phyloP scores from a whole-genome alignment of 2,113 vertebrate species.

The Lutjanus erythropterus region DNA sequence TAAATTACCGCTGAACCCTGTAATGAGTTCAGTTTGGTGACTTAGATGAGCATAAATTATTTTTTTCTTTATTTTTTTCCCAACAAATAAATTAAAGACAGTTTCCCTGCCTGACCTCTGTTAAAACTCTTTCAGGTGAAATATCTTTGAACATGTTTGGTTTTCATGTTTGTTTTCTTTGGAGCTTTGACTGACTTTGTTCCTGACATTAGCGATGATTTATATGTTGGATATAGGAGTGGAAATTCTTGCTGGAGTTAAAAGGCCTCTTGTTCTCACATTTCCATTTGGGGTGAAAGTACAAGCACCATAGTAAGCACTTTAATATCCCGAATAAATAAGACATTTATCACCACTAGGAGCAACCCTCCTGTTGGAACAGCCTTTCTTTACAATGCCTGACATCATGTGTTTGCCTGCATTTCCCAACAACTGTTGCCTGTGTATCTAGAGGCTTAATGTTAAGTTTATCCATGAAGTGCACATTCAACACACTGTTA shows the following conservation, averaged over 20 bases:
- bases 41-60: neutral
- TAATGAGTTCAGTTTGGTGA: neutral
- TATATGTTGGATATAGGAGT: conserved; percentile 46
- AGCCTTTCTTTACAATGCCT: conserved; percentile 76
- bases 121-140: conserved; percentile 16
- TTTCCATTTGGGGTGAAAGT: conserved; percentile 71
- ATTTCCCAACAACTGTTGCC: conserved; percentile 75
- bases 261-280: conserved; percentile 62
- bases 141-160: conserved; percentile 33
- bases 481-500: conserved; percentile 75
- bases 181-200: conserved; percentile 53
- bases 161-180: conserved; percentile 65
- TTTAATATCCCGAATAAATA: conserved; percentile 73
- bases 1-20: too few relatives aligned
- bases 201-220: conserved; percentile 60
- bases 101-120: neutral
- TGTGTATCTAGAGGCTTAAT: conserved; percentile 74
- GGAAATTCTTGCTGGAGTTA: conserved; percentile 43
- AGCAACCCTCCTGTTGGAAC: conserved; percentile 80
- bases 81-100: neutral
- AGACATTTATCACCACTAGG: conserved; percentile 76
- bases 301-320: conserved; percentile 72
- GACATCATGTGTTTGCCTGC: conserved; percentile 83
- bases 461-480: conserved; percentile 68
- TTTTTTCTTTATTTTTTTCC: neutral